Percentiles rank a stretch among this genome's conserved stretches.
Evolutionary conservation across 92 coral and sea anemone species (phyloP).

Genomic region (Porites lobata): DNA sequence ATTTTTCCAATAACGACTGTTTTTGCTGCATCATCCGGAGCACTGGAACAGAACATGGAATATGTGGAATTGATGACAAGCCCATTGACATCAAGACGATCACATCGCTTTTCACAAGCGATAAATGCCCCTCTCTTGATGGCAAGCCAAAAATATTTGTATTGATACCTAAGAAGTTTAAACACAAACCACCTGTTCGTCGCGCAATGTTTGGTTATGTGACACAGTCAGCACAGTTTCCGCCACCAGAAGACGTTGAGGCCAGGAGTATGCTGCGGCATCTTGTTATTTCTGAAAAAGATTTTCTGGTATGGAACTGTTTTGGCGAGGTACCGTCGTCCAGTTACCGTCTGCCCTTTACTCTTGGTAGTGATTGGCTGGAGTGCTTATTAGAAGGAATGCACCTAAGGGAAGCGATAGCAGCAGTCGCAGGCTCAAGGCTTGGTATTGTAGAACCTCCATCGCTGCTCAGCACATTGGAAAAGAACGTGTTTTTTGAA

Average conservation of each 20-base stretch:
- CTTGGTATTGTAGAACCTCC: rapidly evolving
- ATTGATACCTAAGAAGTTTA: slow-evolving; percentile 46
- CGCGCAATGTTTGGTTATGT: rapidly evolving
- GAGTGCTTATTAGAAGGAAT: too few species aligned
- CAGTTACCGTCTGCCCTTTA: too few species aligned
- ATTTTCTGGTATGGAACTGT: too few species aligned
- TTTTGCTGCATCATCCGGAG: slow-evolving; percentile 90
- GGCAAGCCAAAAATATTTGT: slow-evolving; percentile 92
- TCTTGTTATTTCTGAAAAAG: too few species aligned
- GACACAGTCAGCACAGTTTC: too few species aligned
- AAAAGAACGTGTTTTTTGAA: too few species aligned
- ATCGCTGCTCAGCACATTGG: too few species aligned
- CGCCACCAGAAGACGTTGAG: slow-evolving; percentile 43
- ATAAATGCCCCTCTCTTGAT: slow-evolving; percentile 69
- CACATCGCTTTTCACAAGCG: slow-evolving; percentile 71
- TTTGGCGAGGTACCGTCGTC: not conserved
- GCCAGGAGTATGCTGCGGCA: not conserved
- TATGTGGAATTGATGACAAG: slow-evolving; percentile 78
- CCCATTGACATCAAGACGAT: slow-evolving; percentile 76
- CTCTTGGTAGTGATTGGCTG: too few species aligned
- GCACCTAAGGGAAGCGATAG: too few species aligned
- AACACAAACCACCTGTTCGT: too few species aligned
- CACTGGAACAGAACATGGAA: slow-evolving; percentile 80
- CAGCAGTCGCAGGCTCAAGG: rapidly evolving
- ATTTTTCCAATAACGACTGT: slow-evolving; percentile 80